Conservation (phyloP, 2,797 vertebrate species). For the Acanthiza pusilla region DNA sequence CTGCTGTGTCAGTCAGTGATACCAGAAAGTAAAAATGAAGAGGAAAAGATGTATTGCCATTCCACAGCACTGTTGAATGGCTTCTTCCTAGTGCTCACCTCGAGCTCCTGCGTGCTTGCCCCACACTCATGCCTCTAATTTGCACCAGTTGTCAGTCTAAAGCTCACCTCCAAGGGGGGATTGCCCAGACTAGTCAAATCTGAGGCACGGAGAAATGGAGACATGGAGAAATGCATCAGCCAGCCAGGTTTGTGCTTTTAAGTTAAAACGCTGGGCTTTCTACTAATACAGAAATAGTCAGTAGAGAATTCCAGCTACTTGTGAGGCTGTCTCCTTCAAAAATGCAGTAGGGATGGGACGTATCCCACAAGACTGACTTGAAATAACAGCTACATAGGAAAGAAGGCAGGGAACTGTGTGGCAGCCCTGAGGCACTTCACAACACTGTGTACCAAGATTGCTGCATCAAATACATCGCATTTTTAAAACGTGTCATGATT, state of each 20-base stretch:
- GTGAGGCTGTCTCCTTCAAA: background rate
- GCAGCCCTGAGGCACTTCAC: background rate
- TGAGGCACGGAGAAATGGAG: background rate
- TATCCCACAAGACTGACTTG: background rate
- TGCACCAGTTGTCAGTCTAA: background rate
- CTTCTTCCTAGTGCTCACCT: background rate
- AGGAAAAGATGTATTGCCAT: background rate
- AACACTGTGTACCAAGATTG: background rate
- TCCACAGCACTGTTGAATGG: background rate
- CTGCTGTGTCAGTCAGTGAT: background rate
- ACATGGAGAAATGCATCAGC: background rate
- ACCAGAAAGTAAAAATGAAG: background rate
- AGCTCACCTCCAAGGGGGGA: background rate
- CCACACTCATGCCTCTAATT: background rate
- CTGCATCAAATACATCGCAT: slow-evolving; percentile 5
- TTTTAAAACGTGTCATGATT: background rate
- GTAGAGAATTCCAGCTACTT: background rate
- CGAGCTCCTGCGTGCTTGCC: background rate
- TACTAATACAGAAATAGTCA: background rate
- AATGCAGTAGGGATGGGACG: background rate
- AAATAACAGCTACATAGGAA: slow-evolving; percentile 9
- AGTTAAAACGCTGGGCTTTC: background rate
- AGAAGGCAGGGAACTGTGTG: background rate
- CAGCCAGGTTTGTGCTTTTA: background rate
- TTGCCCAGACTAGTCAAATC: background rate